phyloP scores from a whole-genome alignment of 2,113 vertebrate species.

The Eulemur rufifrons region DNA sequence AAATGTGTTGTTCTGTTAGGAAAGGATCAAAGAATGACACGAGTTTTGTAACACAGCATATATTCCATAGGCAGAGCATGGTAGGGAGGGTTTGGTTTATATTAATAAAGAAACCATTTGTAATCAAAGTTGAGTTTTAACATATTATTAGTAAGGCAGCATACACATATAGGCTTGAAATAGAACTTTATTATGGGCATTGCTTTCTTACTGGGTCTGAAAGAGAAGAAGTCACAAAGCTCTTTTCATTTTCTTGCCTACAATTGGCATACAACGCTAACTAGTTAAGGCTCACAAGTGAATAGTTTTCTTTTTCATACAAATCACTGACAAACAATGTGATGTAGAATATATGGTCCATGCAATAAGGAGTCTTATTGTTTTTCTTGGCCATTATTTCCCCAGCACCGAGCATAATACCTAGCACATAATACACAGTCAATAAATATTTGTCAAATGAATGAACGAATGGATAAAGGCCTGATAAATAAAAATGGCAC shows the following conservation, averaged over 20 bases:
- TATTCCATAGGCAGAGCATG: neutral
- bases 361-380: neutral
- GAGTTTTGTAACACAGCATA: neutral
- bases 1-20: neutral
- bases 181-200: neutral
- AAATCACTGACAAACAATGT: neutral
- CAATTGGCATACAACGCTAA: neutral
- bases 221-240: neutral
- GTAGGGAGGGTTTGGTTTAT: neutral
- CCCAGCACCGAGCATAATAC: neutral
- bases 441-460: neutral
- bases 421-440: neutral
- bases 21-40: neutral
- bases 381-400: neutral
- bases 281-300: neutral
- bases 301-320: neutral
- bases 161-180: neutral
- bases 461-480: neutral
- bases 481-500: neutral
- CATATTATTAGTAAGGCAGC: neutral
- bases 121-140: neutral
- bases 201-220: neutral
- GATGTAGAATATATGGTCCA: neutral
- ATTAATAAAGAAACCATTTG: neutral
- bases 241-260: neutral